phyloP scores from a whole-genome alignment of 2,888 invertebrate genomes.

The Lithodes maja region DNA sequence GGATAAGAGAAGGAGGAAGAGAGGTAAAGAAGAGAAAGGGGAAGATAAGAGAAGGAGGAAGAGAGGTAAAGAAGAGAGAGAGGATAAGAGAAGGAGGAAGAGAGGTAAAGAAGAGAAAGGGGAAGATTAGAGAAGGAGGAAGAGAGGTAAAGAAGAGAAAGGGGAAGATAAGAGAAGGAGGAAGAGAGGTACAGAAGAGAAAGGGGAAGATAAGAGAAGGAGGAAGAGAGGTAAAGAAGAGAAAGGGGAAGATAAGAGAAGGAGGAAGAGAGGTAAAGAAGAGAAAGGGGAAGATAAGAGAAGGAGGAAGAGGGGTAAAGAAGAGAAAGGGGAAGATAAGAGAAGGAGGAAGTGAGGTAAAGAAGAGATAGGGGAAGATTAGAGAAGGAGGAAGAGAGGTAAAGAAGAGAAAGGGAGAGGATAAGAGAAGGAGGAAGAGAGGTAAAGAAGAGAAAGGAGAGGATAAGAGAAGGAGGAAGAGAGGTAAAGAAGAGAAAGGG shows the following conservation, averaged over 20 bases:
- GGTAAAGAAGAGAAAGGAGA: too few species aligned
- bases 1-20: not conserved
- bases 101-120: not conserved
- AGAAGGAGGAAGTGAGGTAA: too few species aligned
- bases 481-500: too few species aligned
- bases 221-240: not conserved
- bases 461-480: too few species aligned
- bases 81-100: not conserved
- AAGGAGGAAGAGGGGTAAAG: too few species aligned
- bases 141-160: not conserved
- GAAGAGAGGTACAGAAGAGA: not conserved
- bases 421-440: too few species aligned
- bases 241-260: not conserved
- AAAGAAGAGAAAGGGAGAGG: too few species aligned
- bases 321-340: too few species aligned
- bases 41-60: not conserved
- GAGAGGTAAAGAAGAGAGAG: too few species aligned
- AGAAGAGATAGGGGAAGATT: not conserved
- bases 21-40: not conserved
- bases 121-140: not conserved
- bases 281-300: not conserved
- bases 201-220: not conserved
- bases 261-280: not conserved
- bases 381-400: too few species aligned
- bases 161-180: not conserved